Evolutionary conservation across 2,113 vertebrate species (phyloP).

Genomic region (Cyanoderma ruficeps): DNA sequence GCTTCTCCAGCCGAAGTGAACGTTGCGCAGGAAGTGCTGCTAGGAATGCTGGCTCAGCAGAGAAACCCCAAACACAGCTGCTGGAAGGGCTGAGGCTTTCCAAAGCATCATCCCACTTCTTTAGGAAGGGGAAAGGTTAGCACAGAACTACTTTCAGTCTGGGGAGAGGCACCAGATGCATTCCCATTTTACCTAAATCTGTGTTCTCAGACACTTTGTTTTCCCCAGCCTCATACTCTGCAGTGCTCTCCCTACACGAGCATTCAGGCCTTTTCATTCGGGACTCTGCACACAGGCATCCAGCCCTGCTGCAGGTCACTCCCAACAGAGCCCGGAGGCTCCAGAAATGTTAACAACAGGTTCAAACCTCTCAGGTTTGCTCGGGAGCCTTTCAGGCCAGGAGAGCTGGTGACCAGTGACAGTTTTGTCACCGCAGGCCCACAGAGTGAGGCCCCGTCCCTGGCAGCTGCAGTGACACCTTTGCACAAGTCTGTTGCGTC

Average conservation of each 20-base stretch:
- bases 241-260: not conserved
- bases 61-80: constrained; percentile 3
- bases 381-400: not conserved
- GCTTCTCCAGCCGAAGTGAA: not conserved
- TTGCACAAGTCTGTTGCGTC: not conserved
- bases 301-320: not conserved
- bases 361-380: accelerated
- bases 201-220: not conserved
- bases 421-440: accelerated
- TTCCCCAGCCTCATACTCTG: not conserved
- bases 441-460: accelerated
- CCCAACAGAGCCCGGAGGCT: not conserved
- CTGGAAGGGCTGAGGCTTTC: not conserved
- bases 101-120: not conserved
- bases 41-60: not conserved
- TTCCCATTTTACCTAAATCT: not conserved
- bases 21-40: accelerated
- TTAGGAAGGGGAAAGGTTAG: not conserved
- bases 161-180: not conserved
- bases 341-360: not conserved
- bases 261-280: not conserved
- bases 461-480: not conserved
- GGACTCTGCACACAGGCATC: not conserved
- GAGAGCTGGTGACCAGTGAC: not conserved
- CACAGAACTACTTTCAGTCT: not conserved